Percentiles rank a stretch among this genome's conserved stretches.
Evolutionary conservation across 2,797 vertebrate genomes (phyloP).

Genomic region (Microcaecilia unicolor): DNA sequence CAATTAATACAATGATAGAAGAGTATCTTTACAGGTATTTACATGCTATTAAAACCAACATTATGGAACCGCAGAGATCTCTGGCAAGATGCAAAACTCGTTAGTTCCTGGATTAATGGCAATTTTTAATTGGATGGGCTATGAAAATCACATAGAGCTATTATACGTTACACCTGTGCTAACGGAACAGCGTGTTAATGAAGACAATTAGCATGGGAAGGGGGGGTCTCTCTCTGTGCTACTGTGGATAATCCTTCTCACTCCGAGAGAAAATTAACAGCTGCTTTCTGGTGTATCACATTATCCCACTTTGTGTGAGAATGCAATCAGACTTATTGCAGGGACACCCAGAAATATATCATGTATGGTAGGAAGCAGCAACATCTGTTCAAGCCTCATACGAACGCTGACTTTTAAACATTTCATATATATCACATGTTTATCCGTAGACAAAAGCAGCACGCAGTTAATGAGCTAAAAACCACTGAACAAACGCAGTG

Average conservation of each 20-base stretch:
- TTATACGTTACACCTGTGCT: conserved; percentile 35
- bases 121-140: conserved; percentile 35
- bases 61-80: too few relatives aligned
- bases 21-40: too few relatives aligned
- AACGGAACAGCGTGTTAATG: conserved; percentile 20
- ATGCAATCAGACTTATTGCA: conserved; percentile 9
- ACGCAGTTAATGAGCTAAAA: neutral
- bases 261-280: conserved; percentile 25
- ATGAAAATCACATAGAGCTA: conserved; percentile 26
- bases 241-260: conserved; percentile 8
- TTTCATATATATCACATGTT: neutral
- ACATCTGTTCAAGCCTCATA: conserved; percentile 7
- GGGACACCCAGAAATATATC: conserved; percentile 3
- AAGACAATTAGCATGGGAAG: conserved; percentile 25
- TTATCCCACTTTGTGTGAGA: conserved; percentile 18
- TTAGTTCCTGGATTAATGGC: conserved; percentile 35
- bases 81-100: neutral
- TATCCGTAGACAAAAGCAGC: neutral
- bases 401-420: conserved; percentile 15
- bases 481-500: too few relatives aligned
- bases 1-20: too few relatives aligned
- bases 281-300: conserved; percentile 14
- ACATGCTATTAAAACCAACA: too few relatives aligned
- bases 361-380: neutral
- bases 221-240: conserved; percentile 2